Evolutionary conservation across 2,113 vertebrate genomes (phyloP), one percentile per base, ranked within the genome.

Genomic region (Ceuthmochares aereus): DNA sequence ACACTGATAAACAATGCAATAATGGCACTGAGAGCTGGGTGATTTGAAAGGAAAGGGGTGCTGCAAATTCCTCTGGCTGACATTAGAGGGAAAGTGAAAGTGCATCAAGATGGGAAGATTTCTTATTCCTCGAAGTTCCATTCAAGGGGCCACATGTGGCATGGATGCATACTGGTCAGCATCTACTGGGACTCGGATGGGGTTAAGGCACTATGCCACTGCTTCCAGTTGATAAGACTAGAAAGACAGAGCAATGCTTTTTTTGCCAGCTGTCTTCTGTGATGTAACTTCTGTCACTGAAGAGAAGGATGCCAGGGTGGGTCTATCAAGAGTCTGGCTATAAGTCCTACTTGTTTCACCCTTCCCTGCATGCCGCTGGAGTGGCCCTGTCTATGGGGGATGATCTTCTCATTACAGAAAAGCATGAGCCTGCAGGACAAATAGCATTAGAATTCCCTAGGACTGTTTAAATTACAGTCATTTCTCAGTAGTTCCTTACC

Each of bases 131-230:
- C 63, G 9, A n/a, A 52, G 8, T n/a, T 23, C 78, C 9, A 4
- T 67, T 76, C 4, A 1, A 7, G 14, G 19, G 36, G 17, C n/a
- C 22, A 21, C 4, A 1, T 1, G 4, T 40, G 62, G 7, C 21
- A 13, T 10, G 11, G 26, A 60, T 30, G 16, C 14, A 6, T 6
- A 4, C 26, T 42, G 40, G 12, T 36, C 51, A 64, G 56, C 29
- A 58, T 62, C 67, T 3, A 1, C 27, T 42, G 2, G 1, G 0
- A 49, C 10, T 13, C 3, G 2, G 4, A 13, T 0, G 1, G 23
- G 37, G 12, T 68, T 49, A 16, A 27, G 37, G 42, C 0, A 0
- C 23, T 32, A 21, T 3, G 25, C 40, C 78, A 6, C 51, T 45
- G 8, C 3, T 30, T 58, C 51, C 42, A 36, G 42, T 9, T 47